Percentiles rank a stretch among this genome's conserved stretches.
Evolutionary conservation across 2,113 vertebrate species (phyloP).

Genomic region (Hoplias malabaricus): DNA sequence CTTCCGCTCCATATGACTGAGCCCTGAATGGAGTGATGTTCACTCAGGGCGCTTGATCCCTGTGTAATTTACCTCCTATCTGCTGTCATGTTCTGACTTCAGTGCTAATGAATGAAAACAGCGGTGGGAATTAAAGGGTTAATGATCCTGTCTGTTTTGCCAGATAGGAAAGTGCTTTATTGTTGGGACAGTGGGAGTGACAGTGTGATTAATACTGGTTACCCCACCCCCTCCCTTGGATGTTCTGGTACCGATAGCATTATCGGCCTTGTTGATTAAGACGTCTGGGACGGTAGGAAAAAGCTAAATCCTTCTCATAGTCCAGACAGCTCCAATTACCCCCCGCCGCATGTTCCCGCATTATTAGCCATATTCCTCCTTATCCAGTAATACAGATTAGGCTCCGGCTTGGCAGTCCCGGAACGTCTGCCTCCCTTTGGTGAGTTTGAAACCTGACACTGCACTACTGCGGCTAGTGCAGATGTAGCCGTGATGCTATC

Average conservation of each 20-base stretch:
- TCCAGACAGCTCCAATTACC: neutral
- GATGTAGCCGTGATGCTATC: neutral
- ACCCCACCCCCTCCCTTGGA: neutral
- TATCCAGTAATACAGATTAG: neutral
- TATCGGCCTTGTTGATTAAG: neutral
- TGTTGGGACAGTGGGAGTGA: neutral
- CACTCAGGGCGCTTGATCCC: neutral
- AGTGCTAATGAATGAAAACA: neutral
- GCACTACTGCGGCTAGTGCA: neutral
- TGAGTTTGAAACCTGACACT: neutral
- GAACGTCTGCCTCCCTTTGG: neutral
- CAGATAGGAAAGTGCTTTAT: neutral
- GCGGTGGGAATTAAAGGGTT: neutral
- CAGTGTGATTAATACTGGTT: slow-evolving; percentile 15
- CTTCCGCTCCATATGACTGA: neutral
- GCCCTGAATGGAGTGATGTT: neutral
- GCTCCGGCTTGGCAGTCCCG: neutral
- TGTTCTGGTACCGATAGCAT: neutral
- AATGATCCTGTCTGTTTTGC: neutral
- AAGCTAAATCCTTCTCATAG: neutral
- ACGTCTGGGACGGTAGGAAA: neutral
- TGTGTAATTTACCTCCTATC: neutral
- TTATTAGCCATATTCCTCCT: slow-evolving; percentile 1
- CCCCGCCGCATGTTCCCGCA: neutral
- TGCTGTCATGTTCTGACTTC: neutral